phyloP scores from a whole-genome alignment of 2,113 vertebrate genomes.

The Sinocyclocheilus anshuiensis region DNA sequence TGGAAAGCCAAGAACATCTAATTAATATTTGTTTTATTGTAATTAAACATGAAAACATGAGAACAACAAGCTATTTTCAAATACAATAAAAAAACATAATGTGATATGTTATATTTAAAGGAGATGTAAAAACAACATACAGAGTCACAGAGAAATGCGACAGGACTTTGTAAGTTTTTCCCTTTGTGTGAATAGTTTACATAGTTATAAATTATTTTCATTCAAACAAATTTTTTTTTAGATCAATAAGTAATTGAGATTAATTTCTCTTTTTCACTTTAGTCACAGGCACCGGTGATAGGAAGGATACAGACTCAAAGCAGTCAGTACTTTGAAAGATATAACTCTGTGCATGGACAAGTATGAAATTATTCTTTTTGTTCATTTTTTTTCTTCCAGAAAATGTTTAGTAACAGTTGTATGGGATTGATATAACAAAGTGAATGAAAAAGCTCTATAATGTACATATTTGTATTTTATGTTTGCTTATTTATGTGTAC shows the following conservation, averaged over 20 bases:
- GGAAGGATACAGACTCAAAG: not conserved
- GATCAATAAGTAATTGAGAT: not conserved
- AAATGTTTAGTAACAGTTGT: too few relatives aligned
- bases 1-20: not conserved
- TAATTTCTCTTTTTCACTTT: not conserved
- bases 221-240: not conserved
- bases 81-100: not conserved
- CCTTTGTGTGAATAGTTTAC: not conserved
- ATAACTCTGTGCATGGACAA: slow-evolving; percentile 60
- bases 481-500: too few relatives aligned
- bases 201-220: not conserved
- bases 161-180: not conserved
- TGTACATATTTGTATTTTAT: too few relatives aligned
- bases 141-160: not conserved
- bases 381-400: not conserved
- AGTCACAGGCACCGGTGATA: not conserved
- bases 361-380: not conserved
- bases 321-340: slow-evolving; percentile 55
- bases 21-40: not conserved
- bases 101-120: slow-evolving; percentile 1
- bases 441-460: too few relatives aligned
- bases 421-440: too few relatives aligned
- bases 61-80: not conserved
- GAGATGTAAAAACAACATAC: not conserved
- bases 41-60: not conserved